A percentile compares a stretch with the other conserved stretches of the same genome.
Conservation (phyloP, 1,140 invertebrate species). For the Pseudachorutes palmiensis region DNA sequence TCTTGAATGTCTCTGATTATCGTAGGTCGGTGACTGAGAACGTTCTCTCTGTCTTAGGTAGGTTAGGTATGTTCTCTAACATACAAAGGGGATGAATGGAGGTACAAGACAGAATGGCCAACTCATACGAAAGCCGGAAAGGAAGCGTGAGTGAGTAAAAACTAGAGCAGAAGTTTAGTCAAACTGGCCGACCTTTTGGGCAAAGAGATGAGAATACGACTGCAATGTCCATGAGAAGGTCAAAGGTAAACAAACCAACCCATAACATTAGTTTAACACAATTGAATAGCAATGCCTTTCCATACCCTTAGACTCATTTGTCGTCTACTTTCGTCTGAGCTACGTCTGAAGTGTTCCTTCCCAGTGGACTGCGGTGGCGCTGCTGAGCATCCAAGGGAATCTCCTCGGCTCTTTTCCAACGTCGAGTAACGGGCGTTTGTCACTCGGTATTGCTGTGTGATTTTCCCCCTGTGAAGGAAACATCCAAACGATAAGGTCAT, state of each 20-base stretch:
- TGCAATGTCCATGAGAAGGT: slow-evolving; percentile 24
- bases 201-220: slow-evolving; percentile 45
- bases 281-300: too few relatives aligned
- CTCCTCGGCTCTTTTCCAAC: slow-evolving; percentile 29
- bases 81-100: neutral
- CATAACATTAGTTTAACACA: too few relatives aligned
- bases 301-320: slow-evolving; percentile 37
- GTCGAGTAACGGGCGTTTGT: slow-evolving; percentile 29
- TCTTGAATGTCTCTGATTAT: too few relatives aligned
- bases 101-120: neutral
- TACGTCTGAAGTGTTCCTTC: slow-evolving; percentile 30
- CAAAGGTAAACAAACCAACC: too few relatives aligned
- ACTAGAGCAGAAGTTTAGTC: slow-evolving; percentile 37
- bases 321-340: slow-evolving; percentile 34
- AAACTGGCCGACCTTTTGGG: slow-evolving; percentile 46
- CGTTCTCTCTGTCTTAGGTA: too few relatives aligned
- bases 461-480: too few relatives aligned
- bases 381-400: slow-evolving; percentile 31
- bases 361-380: neutral
- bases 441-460: slow-evolving; percentile 37
- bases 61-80: neutral
- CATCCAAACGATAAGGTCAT: too few relatives aligned
- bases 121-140: neutral
- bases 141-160: slow-evolving; percentile 1
- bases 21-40: too few relatives aligned